Evolutionary conservation across 2,113 vertebrate genomes (phyloP), one percentile per base, ranked within the genome.

Genomic region (Tinamus guttatus): DNA sequence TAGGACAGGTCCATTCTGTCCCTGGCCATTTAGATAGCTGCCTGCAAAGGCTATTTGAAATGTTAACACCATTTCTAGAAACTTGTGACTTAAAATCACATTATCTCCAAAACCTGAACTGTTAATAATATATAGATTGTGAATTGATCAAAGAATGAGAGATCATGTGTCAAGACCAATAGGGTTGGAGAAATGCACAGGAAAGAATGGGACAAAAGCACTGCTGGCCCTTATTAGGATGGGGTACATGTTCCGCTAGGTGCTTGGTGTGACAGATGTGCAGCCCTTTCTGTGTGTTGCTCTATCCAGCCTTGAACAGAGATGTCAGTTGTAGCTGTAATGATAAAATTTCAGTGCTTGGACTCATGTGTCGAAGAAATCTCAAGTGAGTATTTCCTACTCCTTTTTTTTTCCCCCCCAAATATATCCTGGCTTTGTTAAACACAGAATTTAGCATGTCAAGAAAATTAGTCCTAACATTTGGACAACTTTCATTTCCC

Each of bases 301-400:
- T 4, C 2, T 51, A 80, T 13, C 11, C 13, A 7, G 5, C 7
- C 62, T 76, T 41, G n/a, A 68, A 51, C 0, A 0, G 56, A 54
- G 20, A 20, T 62, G 20, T 79, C 49, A 4, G 38, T 40, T 24
- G 17, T 27, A 28, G 62, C 21, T 40, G 36, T 27, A 28, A 64
- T 20, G 12, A 59, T 71, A 90, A 59, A 77, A 70, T 17, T 77
- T 65, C 16, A 32, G 8, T 13, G 60, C 9, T 54, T 40, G 52
- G 68, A 27, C 45, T 22, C 58, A 5, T 34, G 87, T 81, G 36
- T 24, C 30, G 8, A 58, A 90, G 63, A 80, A 70, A 63, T 73
- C 11, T 74, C 38, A 36, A 0, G 0, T 5, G 1, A 28, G 41
- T 91, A 2, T 83, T 90, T 74, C 7, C 40, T 74, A 9, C 15